A percentile compares a stretch with the other conserved stretches of the same genome.
Conservation (phyloP, 2,797 vertebrate genomes). For the Xenentodon cancila region DNA sequence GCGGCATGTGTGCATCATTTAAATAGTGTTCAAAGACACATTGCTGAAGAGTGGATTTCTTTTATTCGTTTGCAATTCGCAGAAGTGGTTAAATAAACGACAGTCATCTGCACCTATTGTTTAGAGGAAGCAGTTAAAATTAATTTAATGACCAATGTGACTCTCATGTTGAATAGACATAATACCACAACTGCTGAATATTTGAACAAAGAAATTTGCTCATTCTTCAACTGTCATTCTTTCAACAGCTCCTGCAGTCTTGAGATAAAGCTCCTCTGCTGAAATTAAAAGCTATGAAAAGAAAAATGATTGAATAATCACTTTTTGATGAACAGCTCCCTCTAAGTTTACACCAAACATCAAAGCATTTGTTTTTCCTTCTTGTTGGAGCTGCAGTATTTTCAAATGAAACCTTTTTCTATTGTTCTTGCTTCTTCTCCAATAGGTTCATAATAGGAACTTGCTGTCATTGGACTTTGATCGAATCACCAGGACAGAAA, state of each 20-base stretch:
- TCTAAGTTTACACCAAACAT: conserved; percentile 31
- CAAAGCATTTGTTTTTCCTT: conserved; percentile 20
- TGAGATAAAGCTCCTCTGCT: conserved; percentile 54
- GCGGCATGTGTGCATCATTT: conserved; percentile 42
- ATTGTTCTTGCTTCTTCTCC: conserved; percentile 7
- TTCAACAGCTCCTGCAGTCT: conserved; percentile 55
- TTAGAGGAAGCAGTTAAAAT: conserved; percentile 54
- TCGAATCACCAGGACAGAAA: conserved; percentile 97
- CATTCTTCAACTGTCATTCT: conserved; percentile 69
- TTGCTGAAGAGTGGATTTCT: conserved; percentile 48
- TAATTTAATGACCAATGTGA: conserved; percentile 65
- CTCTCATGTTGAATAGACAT: conserved; percentile 65
- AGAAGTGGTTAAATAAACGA: conserved; percentile 59
- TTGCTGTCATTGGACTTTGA: conserved; percentile 96
- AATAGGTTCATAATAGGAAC: conserved; percentile 97
- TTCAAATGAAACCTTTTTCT: conserved; percentile 13
- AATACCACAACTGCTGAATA: conserved; percentile 49
- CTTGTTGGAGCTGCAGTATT: conserved; percentile 12
- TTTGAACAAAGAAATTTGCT: conserved; percentile 65
- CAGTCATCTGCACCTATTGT: conserved; percentile 55
- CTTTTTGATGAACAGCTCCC: conserved; percentile 51
- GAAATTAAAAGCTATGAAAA: conserved; percentile 69
- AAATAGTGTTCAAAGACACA: conserved; percentile 37
- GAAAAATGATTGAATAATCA: conserved; percentile 58
- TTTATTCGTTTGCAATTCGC: conserved; percentile 54